Conservation (phyloP, 2,888 invertebrate species). For the Doris montereyensis region DNA sequence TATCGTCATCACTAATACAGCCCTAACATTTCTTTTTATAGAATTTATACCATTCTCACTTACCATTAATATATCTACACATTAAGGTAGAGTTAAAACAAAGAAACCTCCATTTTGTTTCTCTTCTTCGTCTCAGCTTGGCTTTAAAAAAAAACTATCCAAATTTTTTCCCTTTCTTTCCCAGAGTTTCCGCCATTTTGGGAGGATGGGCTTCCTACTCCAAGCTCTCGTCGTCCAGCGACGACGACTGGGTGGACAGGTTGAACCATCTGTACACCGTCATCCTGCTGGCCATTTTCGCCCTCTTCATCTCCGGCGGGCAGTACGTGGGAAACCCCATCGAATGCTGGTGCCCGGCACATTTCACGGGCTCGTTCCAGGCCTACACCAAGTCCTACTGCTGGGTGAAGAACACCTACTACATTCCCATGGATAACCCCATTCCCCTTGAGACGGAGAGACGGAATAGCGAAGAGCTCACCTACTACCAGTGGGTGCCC, state of each 20-base stretch:
- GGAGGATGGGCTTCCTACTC: slow-evolving; percentile 63
- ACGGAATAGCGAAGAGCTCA: slow-evolving; percentile 58
- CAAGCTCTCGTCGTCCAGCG: slow-evolving; percentile 59
- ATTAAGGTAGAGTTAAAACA: too few relatives aligned
- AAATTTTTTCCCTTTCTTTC: not conserved
- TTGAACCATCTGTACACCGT: slow-evolving; percentile 65
- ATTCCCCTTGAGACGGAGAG: slow-evolving; percentile 57
- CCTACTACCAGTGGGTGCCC: slow-evolving; percentile 72
- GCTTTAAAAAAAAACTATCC: too few relatives aligned
- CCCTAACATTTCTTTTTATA: too few relatives aligned
- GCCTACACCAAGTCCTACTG: slow-evolving; percentile 70
- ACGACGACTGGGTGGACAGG: slow-evolving; percentile 65
- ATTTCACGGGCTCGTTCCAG: slow-evolving; percentile 71
- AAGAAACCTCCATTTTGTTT: too few relatives aligned
- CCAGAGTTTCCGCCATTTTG: slow-evolving; percentile 58
- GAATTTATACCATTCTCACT: too few relatives aligned
- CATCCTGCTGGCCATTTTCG: slow-evolving; percentile 59
- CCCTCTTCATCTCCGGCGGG: slow-evolving; percentile 61
- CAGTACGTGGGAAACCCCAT: slow-evolving; percentile 66
- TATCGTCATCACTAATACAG: too few relatives aligned
- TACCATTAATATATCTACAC: too few relatives aligned
- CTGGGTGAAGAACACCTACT: slow-evolving; percentile 69
- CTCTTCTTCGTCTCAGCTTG: too few relatives aligned
- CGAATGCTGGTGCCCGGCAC: slow-evolving; percentile 66
- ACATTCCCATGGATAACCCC: slow-evolving; percentile 62